Evolutionary conservation across 1,140 invertebrate species (phyloP).

Genomic region (Hyphantria cunea): DNA sequence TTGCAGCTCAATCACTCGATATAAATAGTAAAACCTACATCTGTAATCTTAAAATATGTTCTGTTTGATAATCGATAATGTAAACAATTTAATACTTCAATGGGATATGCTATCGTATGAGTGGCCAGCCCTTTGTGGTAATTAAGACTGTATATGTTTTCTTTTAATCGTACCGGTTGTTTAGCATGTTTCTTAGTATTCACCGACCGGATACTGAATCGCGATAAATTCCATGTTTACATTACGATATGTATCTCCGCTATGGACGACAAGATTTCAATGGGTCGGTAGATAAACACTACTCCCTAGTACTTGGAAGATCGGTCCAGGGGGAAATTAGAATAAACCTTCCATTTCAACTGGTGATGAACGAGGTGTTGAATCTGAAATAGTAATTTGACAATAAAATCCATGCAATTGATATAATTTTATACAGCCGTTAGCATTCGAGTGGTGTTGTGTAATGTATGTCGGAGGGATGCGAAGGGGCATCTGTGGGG

Average conservation of each 20-base stretch:
- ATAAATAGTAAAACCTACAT: constrained; percentile 47
- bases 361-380: constrained; percentile 53
- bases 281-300: constrained; percentile 13
- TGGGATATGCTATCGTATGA: constrained; percentile 34
- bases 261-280: constrained; percentile 27
- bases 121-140: constrained; percentile 40
- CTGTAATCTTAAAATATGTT: constrained; percentile 41
- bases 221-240: constrained; percentile 47
- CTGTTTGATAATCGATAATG: constrained; percentile 51
- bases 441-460: constrained; percentile 61
- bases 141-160: constrained; percentile 55
- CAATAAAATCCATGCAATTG: constrained; percentile 72
- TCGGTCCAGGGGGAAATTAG: neutral
- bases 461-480: constrained; percentile 67
- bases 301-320: constrained; percentile 7
- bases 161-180: constrained; percentile 34
- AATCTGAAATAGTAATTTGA: constrained; percentile 71
- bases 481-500: constrained; percentile 50
- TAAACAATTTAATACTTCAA: constrained; percentile 53
- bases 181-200: constrained; percentile 57
- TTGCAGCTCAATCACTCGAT: constrained; percentile 38
- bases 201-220: constrained; percentile 46
- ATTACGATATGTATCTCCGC: constrained; percentile 34
- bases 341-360: constrained; percentile 35
- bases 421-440: constrained; percentile 75